Base-by-base conservation (phyloP, 2,797 vertebrate genomes). In the Diglossa cyanea region DNA sequence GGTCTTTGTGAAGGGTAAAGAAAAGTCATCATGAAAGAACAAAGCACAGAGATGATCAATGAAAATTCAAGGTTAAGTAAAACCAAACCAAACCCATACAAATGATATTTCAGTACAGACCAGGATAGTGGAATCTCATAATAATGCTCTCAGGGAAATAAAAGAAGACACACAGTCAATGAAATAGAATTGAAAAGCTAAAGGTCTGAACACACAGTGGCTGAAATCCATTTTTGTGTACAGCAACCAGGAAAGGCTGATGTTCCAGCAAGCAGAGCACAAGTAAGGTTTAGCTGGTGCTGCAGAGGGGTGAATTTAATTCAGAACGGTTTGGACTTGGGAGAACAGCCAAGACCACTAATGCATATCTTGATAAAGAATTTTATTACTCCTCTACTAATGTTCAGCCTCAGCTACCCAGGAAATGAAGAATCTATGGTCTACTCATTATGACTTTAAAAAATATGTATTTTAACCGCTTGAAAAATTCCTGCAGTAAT, bases 161-260 rank as follows among this genome's bases (percentile, higher is more conserved):
- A 78, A 88, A 86, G 70, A 70, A 55, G 45, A 70, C 85, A 84
- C 9, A 50, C 9, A 57, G 75, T 85, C 74, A 72, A 77, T 79
- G 67, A 91, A 94, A 95, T 77, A 42, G 81, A 85, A 90, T 85
- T 92, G n/a, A 89, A 91, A 91, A 71, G 53, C 17, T 77, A 42
- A 85, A 77, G 61, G 37, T 72, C 81, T 91, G 75, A 87, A 72
- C 10, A 65, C 21, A 33, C 8, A 17, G 40, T n/a, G 35, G 23
- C 66, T 82, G n/a, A 90, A 92, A 92, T 78, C 31, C 23, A n/a
- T 65, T 66, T 88, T 30, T 60, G 26, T 39, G 31, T 44, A 63
- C 30, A 92, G 30, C 51, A 86, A 13, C 37, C 55, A 47, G 3
- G 23, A 60, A 57, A 63, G 17, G 45, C 17, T 1, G 4, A 15